Conservation (phyloP, 2,888 invertebrate species). For the Yponomeuta malinellus region DNA sequence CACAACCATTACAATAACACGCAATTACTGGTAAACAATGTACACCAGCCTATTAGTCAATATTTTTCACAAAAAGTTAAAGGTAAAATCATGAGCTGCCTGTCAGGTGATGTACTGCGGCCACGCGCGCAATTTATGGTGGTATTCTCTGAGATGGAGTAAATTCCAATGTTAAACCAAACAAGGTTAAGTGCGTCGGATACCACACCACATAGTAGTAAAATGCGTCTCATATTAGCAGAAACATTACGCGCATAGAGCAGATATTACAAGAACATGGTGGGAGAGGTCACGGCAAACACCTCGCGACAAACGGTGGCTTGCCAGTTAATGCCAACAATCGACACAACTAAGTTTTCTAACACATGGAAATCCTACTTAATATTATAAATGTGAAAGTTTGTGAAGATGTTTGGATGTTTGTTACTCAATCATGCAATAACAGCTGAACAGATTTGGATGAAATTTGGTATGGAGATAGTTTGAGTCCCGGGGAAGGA, state of each 20-base stretch:
- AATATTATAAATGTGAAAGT: no score
- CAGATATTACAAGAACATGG: conserved; percentile 44
- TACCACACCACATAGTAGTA: conserved; percentile 26
- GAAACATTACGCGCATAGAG: conserved; percentile 40
- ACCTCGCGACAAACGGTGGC: conserved; percentile 48
- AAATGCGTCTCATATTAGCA: conserved; percentile 27
- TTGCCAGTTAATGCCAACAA: conserved; percentile 28
- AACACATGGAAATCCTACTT: conserved; percentile 7
- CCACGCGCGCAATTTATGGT: conserved; percentile 5
- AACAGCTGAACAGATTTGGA: no score
- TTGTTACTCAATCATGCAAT: no score
- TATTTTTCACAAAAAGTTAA: not conserved
- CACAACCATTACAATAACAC: conserved; percentile 29
- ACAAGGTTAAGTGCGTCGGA: conserved; percentile 57
- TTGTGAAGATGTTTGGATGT: no score
- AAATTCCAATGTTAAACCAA: conserved; percentile 29
- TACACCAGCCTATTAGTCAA: not conserved
- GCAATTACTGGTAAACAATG: conserved; percentile 27
- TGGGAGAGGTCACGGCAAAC: conserved; percentile 61
- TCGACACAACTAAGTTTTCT: conserved; percentile 9
- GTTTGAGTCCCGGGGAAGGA: no score
- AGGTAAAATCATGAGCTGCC: not conserved
- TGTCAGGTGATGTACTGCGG: not conserved
- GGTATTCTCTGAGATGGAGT: conserved; percentile 17
- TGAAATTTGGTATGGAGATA: no score